These are phyloP conservation scores for Atlantisia rogersi DNA, from an alignment of 2,113 vertebrate genomes.

Conservation along the genomic window DNA sequence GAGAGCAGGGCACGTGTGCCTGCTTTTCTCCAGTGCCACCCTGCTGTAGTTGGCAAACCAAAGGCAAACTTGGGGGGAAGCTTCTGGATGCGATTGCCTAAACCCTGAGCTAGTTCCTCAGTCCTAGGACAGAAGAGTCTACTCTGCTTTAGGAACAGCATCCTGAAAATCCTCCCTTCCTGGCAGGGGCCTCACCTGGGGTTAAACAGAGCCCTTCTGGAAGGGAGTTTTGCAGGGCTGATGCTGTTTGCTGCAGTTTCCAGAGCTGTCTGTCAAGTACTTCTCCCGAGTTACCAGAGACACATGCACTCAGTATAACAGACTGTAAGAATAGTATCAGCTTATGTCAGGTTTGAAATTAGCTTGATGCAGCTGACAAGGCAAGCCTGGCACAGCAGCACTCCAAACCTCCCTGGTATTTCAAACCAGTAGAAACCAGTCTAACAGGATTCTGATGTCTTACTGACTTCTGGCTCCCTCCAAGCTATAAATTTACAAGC, in stretches of 20 bases:
- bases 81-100: not conserved
- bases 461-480: not conserved
- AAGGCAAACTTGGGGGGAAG: too few species aligned
- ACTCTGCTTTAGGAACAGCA: not conserved
- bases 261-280: not conserved
- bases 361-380: not conserved
- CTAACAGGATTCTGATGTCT: not conserved
- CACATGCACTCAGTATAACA: not conserved
- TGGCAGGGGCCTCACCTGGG: too few species aligned
- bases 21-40: not conserved
- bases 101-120: not conserved
- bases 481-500: not conserved
- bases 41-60: not conserved
- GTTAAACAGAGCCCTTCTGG: not conserved
- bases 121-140: not conserved
- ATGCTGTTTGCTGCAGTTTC: not conserved
- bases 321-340: not conserved
- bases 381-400: not conserved
- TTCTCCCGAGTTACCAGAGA: not conserved
- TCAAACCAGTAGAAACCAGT: not conserved
- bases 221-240: not conserved
- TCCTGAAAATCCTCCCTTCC: not conserved
- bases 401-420: not conserved
- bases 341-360: conserved; percentile 21
- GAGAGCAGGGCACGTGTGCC: not conserved